Conservation (phyloP, 1,140 invertebrate genomes). For the Brachionus plicatilis region DNA sequence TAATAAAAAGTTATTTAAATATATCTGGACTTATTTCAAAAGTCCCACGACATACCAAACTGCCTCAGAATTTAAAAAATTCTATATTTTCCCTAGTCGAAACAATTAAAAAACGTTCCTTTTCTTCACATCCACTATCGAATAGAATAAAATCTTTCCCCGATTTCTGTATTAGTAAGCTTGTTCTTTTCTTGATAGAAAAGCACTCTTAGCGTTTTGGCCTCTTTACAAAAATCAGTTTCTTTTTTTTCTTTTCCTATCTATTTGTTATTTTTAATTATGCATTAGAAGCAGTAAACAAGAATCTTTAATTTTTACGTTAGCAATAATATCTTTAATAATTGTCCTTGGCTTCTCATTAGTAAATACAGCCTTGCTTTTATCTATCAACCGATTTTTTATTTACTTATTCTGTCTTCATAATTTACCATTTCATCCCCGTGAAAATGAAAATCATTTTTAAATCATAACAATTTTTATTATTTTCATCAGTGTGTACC, state of each 20-base stretch:
- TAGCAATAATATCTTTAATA: neutral
- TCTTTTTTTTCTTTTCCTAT: neutral
- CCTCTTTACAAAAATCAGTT: too few species aligned
- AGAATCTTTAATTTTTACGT: neutral
- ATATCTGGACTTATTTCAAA: neutral
- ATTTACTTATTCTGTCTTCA: too few species aligned
- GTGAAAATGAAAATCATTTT: too few species aligned
- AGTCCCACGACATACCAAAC: neutral
- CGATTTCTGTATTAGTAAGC: neutral
- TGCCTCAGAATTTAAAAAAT: too few species aligned
- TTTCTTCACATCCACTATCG: neutral
- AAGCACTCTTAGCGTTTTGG: neutral
- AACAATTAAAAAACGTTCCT: neutral
- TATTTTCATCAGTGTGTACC: too few species aligned
- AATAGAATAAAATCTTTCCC: neutral
- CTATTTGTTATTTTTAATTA: neutral
- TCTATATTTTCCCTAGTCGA: neutral
- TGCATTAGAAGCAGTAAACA: neutral
- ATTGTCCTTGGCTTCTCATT: neutral
- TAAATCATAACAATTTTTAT: too few species aligned
- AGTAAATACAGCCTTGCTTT: too few species aligned
- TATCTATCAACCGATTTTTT: too few species aligned
- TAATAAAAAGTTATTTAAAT: neutral
- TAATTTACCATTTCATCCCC: too few species aligned
- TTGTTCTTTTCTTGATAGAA: neutral